Conservation (phyloP, 2,888 invertebrate species). For the Mythimna lalbum region DNA sequence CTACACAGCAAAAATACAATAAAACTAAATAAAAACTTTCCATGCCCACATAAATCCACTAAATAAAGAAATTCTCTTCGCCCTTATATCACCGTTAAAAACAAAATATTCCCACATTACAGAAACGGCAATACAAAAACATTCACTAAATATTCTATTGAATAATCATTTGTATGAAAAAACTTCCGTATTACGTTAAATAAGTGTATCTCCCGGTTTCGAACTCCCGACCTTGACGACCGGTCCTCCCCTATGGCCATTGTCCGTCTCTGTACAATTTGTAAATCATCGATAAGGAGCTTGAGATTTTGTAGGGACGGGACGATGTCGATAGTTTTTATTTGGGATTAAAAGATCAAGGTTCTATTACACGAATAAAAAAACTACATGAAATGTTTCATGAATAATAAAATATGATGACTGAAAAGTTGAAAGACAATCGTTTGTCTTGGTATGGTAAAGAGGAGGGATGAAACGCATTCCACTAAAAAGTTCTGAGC, state of each 20-base stretch:
- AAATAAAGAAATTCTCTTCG: constrained; percentile 61
- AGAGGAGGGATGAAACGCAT: too few species aligned
- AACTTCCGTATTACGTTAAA: constrained; percentile 62
- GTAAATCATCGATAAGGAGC: constrained; percentile 78
- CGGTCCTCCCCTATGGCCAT: constrained; percentile 75
- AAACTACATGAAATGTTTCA: neutral
- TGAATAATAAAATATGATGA: too few species aligned
- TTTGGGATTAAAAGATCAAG: neutral
- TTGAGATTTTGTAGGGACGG: constrained; percentile 72
- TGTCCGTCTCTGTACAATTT: constrained; percentile 76
- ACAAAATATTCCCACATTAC: constrained; percentile 61
- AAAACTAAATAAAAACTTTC: constrained; percentile 12
- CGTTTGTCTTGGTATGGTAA: too few species aligned
- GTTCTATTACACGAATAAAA: neutral
- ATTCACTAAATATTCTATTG: constrained; percentile 58
- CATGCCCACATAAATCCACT: constrained; percentile 60
- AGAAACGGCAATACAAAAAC: constrained; percentile 55
- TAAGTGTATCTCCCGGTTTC: constrained; percentile 59
- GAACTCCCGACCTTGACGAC: constrained; percentile 64
- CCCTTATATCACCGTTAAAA: constrained; percentile 60
- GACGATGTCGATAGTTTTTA: constrained; percentile 37
- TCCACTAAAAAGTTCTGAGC: too few species aligned
- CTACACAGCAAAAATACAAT: neutral
- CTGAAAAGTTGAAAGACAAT: too few species aligned
- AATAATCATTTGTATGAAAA: constrained; percentile 55